These are phyloP conservation scores for Pangasianodon hypophthalmus DNA, from an alignment of 2,113 vertebrate species.

Conservation along the genomic window DNA sequence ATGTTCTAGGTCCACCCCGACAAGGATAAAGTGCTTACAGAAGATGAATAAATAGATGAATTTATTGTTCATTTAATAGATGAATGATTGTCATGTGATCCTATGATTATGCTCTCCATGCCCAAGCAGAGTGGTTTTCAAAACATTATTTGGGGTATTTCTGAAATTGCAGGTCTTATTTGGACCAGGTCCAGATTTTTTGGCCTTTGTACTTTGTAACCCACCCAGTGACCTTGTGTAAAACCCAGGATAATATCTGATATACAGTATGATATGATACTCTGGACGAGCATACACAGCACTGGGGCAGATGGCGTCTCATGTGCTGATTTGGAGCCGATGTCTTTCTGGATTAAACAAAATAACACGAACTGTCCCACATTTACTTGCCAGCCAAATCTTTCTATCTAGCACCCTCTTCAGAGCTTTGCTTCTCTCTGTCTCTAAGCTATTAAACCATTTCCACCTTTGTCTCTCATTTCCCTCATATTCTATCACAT, in stretches of 20 bases:
- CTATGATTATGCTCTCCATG: not conserved
- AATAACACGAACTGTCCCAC: conserved; percentile 47
- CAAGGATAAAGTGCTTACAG: not conserved
- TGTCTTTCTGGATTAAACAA: conserved; percentile 41
- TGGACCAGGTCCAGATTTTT: not conserved
- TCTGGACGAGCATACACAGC: not conserved
- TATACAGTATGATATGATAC: not conserved
- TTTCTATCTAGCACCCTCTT: conserved; percentile 6
- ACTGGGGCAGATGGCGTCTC: conserved; percentile 44
- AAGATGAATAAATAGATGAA: not conserved
- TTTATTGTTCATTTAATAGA: too few species aligned
- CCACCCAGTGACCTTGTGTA: not conserved
- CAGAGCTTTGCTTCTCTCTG: not conserved
- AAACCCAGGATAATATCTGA: not conserved
- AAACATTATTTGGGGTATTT: not conserved
- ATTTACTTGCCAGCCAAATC: conserved; percentile 35
- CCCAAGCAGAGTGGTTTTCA: not conserved
- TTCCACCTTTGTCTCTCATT: not conserved
- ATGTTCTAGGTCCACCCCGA: not conserved
- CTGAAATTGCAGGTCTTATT: not conserved
- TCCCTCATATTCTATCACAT: conserved; percentile 13
- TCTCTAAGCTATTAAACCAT: not conserved
- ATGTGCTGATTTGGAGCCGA: conserved; percentile 44
- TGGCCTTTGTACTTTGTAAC: not conserved
- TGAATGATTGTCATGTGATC: not conserved